Evolutionary conservation across 2,113 vertebrate species (phyloP).

Genomic region (Poicephalus meyeri): DNA sequence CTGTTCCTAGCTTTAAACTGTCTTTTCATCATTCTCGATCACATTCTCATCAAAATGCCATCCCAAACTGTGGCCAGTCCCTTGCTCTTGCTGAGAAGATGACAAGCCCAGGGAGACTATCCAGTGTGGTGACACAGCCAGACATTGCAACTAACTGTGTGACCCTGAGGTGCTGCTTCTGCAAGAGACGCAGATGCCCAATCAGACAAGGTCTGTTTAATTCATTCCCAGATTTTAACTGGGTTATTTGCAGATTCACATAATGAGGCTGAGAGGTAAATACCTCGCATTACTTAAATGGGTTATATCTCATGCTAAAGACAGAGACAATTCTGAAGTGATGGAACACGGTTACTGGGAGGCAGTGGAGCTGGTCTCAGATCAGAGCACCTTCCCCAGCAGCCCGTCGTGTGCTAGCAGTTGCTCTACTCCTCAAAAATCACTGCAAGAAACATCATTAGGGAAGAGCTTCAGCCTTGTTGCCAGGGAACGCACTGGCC

Average conservation of each 20-base stretch:
- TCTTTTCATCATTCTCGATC: too few species aligned
- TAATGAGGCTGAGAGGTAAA: background rate
- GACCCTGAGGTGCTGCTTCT: background rate
- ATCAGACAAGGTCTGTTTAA: background rate
- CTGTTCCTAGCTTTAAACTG: background rate
- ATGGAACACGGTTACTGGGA: fast-evolving
- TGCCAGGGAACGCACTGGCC: background rate
- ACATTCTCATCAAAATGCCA: background rate
- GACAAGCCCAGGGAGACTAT: background rate
- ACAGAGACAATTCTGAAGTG: fast-evolving
- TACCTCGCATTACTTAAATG: background rate
- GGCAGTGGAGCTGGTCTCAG: background rate
- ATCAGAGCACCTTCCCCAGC: background rate
- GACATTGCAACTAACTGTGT: background rate
- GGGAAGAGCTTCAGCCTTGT: background rate
- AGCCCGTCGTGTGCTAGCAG: fast-evolving
- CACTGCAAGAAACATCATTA: fast-evolving
- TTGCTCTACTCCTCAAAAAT: background rate
- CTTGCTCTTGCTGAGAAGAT: background rate
- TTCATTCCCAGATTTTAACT: background rate
- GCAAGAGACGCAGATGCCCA: background rate
- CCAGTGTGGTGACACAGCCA: background rate
- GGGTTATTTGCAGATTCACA: background rate
- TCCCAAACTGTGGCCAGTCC: fast-evolving
- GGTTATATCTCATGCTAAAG: background rate